Percentiles rank a stretch among this genome's conserved stretches.
Conservation (phyloP, 1,140 invertebrate species). For the Monochamus saltuarius region DNA sequence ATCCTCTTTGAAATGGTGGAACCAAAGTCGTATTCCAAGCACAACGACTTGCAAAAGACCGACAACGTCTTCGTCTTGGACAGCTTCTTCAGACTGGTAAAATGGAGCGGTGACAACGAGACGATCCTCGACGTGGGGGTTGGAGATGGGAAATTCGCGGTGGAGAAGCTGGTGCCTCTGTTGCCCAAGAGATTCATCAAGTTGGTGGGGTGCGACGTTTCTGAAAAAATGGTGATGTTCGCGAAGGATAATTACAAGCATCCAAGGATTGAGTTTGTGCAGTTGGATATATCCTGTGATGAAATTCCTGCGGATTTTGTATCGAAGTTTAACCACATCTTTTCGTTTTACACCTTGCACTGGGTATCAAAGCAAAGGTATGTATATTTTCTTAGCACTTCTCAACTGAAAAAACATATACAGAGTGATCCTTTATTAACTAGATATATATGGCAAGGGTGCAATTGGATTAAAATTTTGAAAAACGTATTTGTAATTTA, state of each 20-base stretch:
- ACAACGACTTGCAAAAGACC: conserved; percentile 66
- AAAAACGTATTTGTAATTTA: too few species aligned
- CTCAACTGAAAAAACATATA: too few species aligned
- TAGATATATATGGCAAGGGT: too few species aligned
- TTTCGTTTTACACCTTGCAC: conserved; percentile 81
- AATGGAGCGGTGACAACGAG: conserved; percentile 59
- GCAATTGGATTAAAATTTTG: too few species aligned
- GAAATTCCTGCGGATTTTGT: conserved; percentile 55
- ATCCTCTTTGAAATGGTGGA: conserved; percentile 48
- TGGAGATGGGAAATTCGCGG: conserved; percentile 73
- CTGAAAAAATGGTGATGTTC: conserved; percentile 69
- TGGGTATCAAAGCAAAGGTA: conserved; percentile 77
- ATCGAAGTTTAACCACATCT: conserved; percentile 66
- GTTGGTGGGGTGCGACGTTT: conserved; percentile 68
- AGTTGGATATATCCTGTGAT: conserved; percentile 64
- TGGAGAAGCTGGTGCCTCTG: conserved; percentile 64
- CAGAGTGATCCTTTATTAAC: too few species aligned
- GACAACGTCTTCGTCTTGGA: conserved; percentile 67
- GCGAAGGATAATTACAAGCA: conserved; percentile 56
- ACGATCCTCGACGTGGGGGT: conserved; percentile 76
- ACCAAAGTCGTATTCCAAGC: conserved; percentile 62
- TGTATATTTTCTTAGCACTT: conserved; percentile 32
- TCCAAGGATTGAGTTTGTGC: conserved; percentile 59
- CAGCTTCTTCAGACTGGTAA: conserved; percentile 61
- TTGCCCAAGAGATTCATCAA: conserved; percentile 57